Base-by-base conservation (phyloP, 1,140 invertebrate species). In the Asbolus verrucosus region DNA sequence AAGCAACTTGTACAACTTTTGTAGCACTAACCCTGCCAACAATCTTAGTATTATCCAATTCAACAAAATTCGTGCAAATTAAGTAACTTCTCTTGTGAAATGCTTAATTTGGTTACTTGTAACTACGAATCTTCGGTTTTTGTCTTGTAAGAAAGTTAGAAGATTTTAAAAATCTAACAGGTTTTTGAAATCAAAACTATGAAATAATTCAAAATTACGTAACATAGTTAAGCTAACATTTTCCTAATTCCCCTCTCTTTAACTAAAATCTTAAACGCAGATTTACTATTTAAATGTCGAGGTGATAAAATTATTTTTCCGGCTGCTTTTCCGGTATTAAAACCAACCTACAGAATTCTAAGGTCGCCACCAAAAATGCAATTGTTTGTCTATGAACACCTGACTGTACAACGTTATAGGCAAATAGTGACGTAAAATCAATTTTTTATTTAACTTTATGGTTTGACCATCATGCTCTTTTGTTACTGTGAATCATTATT, bases 211-310 rank as follows among this genome's bases (percentile, higher is more conserved):
- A n/a, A n/a, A n/a, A n/a, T n/a, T n/a, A n/a, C n/a, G n/a, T n/a
- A n/a, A n/a, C n/a, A n/a, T n/a, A n/a, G n/a, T n/a, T n/a, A n/a
- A n/a, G n/a, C n/a, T n/a, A n/a, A n/a, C n/a, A n/a, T n/a, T n/a
- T 27, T 27, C 24, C 24, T 27, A 27, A 27, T 27, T 13, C n/a
- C n/a, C 33, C 33, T 2, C 4, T 41, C 14, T 4, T 8, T 27
- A 4, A 27, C 3, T 8, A 27, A 41, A 16, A 46, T 19, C 5
- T 18, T 46, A 2, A 9, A 46, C 1, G 9, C 41, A 19, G n/a
- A 46, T 46, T 3, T 27, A 8, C 24, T 27, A 27, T 41, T 46
- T 46, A 46, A 46, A 46, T 46, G 41, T 46, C 41, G 41, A 46
- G 41, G 41, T 46, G n/a, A n/a, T n/a, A 46, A 46, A 46, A 46